Evolutionary conservation across 1,140 invertebrate genomes (phyloP).

Genomic region (Diorhabda elongata): DNA sequence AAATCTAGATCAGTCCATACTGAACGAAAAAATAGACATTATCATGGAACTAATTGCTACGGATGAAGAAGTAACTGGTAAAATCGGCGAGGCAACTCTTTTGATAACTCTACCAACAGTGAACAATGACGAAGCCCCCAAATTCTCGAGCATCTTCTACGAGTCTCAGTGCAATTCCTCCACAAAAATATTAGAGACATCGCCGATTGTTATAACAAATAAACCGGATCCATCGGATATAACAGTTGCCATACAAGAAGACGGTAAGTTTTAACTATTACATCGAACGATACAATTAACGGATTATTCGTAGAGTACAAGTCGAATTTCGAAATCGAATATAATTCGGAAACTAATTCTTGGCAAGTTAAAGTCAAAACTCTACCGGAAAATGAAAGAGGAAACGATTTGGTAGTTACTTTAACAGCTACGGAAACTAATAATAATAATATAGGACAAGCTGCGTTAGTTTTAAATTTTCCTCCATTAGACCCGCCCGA

Average conservation of each 20-base stretch:
- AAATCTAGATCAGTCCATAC: neutral
- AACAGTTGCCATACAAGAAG: neutral
- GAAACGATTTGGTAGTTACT: conserved; percentile 9
- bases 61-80: neutral
- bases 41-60: conserved; percentile 3
- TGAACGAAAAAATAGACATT: neutral
- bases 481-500: conserved; percentile 12
- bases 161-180: neutral
- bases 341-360: neutral
- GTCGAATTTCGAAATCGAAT: neutral
- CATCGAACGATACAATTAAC: too few species aligned
- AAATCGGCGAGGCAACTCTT: neutral
- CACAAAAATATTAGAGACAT: neutral
- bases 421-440: conserved; percentile 13
- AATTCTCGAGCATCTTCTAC: neutral
- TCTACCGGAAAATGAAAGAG: neutral
- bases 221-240: neutral
- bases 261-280: conserved; percentile 6
- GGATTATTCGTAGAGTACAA: neutral
- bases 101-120: conserved; percentile 1
- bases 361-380: neutral
- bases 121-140: conserved; percentile 8
- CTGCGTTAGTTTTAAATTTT: conserved; percentile 21
- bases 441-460: conserved; percentile 15
- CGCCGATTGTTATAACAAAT: conserved; percentile 6